Evolutionary conservation across 2,888 invertebrate species (phyloP).

Genomic region (Cryptosula pallasiana): DNA sequence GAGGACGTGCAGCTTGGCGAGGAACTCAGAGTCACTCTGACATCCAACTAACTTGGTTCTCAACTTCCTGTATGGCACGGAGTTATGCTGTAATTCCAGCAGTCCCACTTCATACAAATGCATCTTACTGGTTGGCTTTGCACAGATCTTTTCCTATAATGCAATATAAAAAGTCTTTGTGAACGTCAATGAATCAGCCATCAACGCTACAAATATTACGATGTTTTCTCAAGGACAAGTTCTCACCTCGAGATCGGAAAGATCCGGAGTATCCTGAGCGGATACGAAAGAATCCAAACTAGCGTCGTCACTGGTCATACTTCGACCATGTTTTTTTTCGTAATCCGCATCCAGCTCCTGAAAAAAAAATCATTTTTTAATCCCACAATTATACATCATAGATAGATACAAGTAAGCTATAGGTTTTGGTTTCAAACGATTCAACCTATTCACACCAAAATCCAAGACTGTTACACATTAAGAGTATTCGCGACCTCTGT

Average conservation of each 20-base stretch:
- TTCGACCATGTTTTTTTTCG: constrained; percentile 34
- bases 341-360: constrained; percentile 38
- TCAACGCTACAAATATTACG: background rate
- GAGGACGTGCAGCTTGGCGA: constrained; percentile 90
- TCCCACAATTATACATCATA: too few species aligned
- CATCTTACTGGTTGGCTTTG: constrained; percentile 49
- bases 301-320: constrained; percentile 36
- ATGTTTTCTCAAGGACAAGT: background rate
- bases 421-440: too few species aligned
- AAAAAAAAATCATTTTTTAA: too few species aligned
- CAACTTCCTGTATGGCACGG: constrained; percentile 51
- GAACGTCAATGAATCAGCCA: background rate
- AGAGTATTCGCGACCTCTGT: too few species aligned
- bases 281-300: constrained; percentile 83
- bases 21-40: constrained; percentile 83
- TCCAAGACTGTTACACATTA: too few species aligned
- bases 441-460: too few species aligned
- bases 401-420: too few species aligned
- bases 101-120: constrained; percentile 80
- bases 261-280: constrained; percentile 67
- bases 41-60: constrained; percentile 82
- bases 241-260: constrained; percentile 33
- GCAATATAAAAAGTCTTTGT: background rate
- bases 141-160: constrained; percentile 9
- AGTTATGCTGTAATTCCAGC: constrained; percentile 70